Conservation (phyloP, 2,113 vertebrate species). For the Amphiprion ocellaris region DNA sequence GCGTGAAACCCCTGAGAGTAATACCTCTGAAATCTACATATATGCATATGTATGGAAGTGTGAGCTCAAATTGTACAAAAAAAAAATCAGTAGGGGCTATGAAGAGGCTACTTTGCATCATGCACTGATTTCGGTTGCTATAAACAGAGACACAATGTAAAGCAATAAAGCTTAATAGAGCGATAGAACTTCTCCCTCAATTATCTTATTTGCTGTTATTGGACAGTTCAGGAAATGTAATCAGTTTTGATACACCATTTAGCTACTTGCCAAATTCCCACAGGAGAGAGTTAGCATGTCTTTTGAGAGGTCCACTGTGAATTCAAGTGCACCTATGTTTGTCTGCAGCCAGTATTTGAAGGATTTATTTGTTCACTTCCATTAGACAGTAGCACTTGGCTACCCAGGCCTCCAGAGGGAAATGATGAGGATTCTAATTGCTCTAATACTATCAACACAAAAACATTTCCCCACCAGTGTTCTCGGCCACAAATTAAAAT, state of each 20-base stretch:
- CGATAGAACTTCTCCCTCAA: not conserved
- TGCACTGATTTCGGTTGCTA: no score
- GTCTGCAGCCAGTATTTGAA: conserved; percentile 32
- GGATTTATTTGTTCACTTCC: conserved; percentile 43
- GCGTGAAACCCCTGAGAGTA: no score
- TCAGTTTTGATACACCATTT: not conserved
- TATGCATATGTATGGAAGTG: no score
- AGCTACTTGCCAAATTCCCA: conserved; percentile 1
- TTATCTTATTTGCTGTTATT: not conserved
- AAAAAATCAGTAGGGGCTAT: no score
- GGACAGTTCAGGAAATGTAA: not conserved
- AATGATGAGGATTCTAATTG: conserved; percentile 25
- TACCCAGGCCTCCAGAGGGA: conserved; percentile 33
- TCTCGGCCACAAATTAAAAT: conserved; percentile 18
- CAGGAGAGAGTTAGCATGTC: not conserved
- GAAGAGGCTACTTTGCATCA: no score
- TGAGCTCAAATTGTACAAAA: no score
- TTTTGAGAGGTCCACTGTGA: conserved; percentile 27
- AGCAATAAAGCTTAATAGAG: no score
- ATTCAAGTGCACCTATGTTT: conserved; percentile 26
- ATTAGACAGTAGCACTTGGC: conserved; percentile 35
- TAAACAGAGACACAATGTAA: no score
- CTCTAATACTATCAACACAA: conserved; percentile 36
- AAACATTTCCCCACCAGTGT: not conserved
- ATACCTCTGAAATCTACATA: no score